phyloP scores from a whole-genome alignment of 1,140 invertebrate species.

The Himalopsyche phryganea region DNA sequence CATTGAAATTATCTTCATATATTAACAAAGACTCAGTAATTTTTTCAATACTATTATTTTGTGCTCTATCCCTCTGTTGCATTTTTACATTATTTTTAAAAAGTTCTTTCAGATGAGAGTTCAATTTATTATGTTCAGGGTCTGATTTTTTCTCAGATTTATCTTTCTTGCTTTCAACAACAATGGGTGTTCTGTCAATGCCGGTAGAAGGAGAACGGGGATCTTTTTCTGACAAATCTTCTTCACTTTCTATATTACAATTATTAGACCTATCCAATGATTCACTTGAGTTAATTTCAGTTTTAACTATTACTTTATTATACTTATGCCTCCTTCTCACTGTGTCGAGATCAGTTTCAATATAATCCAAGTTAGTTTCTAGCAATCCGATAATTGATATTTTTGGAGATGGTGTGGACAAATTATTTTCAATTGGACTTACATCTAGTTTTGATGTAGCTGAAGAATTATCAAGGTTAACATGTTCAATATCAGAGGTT shows the following conservation, averaged over 20 bases:
- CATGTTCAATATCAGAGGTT: background rate
- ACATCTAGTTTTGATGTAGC: background rate
- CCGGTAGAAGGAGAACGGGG: slow-evolving; percentile 48
- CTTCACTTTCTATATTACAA: slow-evolving; percentile 15
- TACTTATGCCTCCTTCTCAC: slow-evolving; percentile 36
- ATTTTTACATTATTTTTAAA: slow-evolving; percentile 24
- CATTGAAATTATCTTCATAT: slow-evolving; percentile 20
- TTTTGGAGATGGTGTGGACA: background rate
- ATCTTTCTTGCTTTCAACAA: slow-evolving; percentile 8
- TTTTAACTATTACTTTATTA: slow-evolving; percentile 30
- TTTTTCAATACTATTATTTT: slow-evolving; percentile 11
- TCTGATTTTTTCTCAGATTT: background rate
- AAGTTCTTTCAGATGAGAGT: slow-evolving; percentile 24
- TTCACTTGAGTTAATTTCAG: slow-evolving; percentile 2
- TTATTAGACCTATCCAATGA: background rate
- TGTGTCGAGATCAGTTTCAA: slow-evolving; percentile 39
- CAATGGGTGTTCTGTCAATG: slow-evolving; percentile 49
- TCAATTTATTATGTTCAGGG: slow-evolving; percentile 8
- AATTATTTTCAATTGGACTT: background rate
- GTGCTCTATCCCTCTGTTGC: slow-evolving; percentile 10
- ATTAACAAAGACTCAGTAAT: slow-evolving; percentile 24
- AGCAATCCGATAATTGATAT: slow-evolving; percentile 35
- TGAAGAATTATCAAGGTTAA: background rate
- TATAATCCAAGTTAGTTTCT: slow-evolving; percentile 52
- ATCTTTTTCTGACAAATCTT: slow-evolving; percentile 41